phyloP scores from a whole-genome alignment of 2,797 vertebrate genomes.

The Sebastes hubbsi region DNA sequence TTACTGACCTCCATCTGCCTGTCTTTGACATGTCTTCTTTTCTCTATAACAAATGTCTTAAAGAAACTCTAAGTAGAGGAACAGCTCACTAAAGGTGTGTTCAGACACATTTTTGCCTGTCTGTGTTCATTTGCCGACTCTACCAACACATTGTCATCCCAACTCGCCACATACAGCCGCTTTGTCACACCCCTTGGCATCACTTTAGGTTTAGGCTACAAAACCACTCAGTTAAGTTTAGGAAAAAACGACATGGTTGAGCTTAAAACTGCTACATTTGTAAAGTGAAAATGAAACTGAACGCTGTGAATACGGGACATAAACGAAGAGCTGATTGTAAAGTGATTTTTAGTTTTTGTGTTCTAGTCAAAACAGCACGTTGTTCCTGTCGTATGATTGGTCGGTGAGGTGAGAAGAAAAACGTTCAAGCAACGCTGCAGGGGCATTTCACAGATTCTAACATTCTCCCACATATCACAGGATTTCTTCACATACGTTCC shows the following conservation, averaged over 20 bases:
- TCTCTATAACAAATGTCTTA: not conserved
- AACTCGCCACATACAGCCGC: no score
- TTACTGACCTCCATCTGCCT: constrained; percentile 13
- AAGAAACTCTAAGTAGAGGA: not conserved
- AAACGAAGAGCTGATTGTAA: no score
- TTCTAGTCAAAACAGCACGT: not conserved
- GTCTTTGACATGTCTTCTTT: not conserved
- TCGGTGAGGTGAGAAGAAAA: not conserved
- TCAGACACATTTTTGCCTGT: not conserved
- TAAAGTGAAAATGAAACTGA: no score
- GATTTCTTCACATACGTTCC: not conserved
- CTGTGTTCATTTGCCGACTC: not conserved
- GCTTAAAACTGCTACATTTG: no score
- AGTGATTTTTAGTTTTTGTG: not conserved
- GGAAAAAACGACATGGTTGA: no score
- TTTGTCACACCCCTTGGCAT: no score
- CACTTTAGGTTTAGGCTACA: no score
- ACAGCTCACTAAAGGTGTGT: not conserved
- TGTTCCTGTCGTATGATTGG: not conserved
- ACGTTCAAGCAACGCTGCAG: not conserved
- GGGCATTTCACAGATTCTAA: not conserved
- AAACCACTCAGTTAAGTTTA: no score
- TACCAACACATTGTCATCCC: no score
- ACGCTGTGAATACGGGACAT: no score
- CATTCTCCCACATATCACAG: not conserved